phyloP scores from a whole-genome alignment of 1,140 invertebrate species.

The Pseudomyrmex gracilis region DNA sequence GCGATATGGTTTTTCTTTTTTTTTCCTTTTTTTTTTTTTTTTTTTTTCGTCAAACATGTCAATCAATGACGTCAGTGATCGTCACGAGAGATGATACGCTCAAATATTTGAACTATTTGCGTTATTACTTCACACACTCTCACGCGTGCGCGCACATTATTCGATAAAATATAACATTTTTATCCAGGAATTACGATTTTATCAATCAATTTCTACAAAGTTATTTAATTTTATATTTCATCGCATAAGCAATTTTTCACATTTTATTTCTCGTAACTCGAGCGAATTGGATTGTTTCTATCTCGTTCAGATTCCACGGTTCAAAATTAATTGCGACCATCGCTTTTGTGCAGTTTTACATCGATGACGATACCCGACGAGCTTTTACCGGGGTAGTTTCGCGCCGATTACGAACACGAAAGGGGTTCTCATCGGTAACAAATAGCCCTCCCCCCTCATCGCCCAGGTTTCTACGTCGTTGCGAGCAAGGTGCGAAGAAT shows the following conservation, averaged over 20 bases:
- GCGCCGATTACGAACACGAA: conserved; percentile 1
- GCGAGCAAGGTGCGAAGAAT: conserved; percentile 68
- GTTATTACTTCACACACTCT: conserved; percentile 10
- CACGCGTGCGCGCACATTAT: neutral
- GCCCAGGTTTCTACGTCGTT: conserved; percentile 68
- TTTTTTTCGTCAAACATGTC: conserved; percentile 38
- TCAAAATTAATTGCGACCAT: conserved; percentile 47
- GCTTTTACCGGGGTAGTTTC: conserved; percentile 17
- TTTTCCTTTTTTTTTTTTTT: conserved; percentile 31
- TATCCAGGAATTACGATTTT: conserved; percentile 42
- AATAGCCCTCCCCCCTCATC: conserved; percentile 35
- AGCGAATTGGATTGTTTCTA: conserved; percentile 31
- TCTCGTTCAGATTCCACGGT: conserved; percentile 48
- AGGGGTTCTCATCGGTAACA: neutral
- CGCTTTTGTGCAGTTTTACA: conserved; percentile 17
- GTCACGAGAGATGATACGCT: too few species aligned
- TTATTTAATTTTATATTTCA: conserved; percentile 60
- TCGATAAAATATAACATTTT: conserved; percentile 29
- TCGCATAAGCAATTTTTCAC: conserved; percentile 40
- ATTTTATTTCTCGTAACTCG: conserved; percentile 54
- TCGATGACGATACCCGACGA: conserved; percentile 1
- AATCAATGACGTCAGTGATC: conserved; percentile 52
- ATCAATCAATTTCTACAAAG: conserved; percentile 34
- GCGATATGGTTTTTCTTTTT: conserved; percentile 39
- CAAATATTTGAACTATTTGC: conserved; percentile 24